Percentiles rank a stretch among this genome's conserved stretches.
These are phyloP conservation scores for Forbesichthys agassizii DNA, from an alignment of 2,113 vertebrate species.

Conservation along the genomic window DNA sequence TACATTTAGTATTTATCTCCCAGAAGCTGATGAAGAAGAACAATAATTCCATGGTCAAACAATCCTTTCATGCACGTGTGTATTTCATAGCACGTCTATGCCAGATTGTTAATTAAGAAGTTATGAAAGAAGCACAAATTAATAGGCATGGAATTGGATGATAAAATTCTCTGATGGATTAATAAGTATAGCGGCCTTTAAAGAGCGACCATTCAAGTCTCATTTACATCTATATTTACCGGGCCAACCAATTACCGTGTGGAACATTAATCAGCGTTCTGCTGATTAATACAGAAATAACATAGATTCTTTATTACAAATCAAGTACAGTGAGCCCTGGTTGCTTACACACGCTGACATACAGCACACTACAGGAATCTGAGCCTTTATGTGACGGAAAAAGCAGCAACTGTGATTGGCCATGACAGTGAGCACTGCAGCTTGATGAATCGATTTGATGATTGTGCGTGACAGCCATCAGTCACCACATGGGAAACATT, in stretches of 20 bases:
- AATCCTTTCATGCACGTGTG: slow-evolving; percentile 29
- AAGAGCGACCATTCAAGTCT: slow-evolving; percentile 52
- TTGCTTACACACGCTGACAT: slow-evolving; percentile 38
- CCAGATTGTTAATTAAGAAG: slow-evolving; percentile 41
- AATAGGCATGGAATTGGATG: slow-evolving; percentile 46
- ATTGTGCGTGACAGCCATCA: slow-evolving; percentile 24
- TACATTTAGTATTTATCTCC: background rate
- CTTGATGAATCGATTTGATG: slow-evolving; percentile 38
- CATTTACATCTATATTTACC: slow-evolving; percentile 55
- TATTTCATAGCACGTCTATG: slow-evolving; percentile 20
- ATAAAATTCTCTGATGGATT: slow-evolving; percentile 51
- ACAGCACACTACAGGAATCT: slow-evolving; percentile 15
- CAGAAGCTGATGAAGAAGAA: background rate
- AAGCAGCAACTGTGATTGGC: slow-evolving; percentile 13
- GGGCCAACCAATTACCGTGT: slow-evolving; percentile 54
- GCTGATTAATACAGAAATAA: slow-evolving; percentile 41
- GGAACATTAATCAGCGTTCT: slow-evolving; percentile 52
- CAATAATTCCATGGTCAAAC: slow-evolving; percentile 30
- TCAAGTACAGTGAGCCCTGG: slow-evolving; percentile 47
- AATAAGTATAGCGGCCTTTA: slow-evolving; percentile 56
- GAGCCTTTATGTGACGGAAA: slow-evolving; percentile 28
- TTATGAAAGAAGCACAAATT: slow-evolving; percentile 24
- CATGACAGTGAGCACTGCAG: slow-evolving; percentile 32
- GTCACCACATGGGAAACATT: slow-evolving; percentile 4
- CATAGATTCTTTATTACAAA: slow-evolving; percentile 56